phyloP scores from a whole-genome alignment of 2,888 invertebrate species.

The Catocala fraxini region DNA sequence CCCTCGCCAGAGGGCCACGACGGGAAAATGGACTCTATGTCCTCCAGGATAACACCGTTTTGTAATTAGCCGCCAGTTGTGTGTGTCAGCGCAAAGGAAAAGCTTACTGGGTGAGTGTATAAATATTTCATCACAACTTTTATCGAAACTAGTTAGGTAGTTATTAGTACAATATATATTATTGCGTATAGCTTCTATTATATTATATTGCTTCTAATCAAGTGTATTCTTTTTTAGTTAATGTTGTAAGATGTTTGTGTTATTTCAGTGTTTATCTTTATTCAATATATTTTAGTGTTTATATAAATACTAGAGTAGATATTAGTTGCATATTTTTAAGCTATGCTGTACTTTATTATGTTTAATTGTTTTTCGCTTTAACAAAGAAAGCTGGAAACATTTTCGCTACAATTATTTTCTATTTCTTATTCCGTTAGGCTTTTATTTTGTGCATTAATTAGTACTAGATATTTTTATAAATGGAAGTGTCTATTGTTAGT shows the following conservation, averaged over 20 bases:
- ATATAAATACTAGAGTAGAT: not conserved
- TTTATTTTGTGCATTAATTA: too few relatives aligned
- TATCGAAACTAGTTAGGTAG: constrained; percentile 36
- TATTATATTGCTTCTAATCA: constrained; percentile 18
- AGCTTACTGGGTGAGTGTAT: constrained; percentile 67
- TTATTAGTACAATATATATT: constrained; percentile 23
- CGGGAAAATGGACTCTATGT: constrained; percentile 80
- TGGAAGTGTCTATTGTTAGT: not conserved
- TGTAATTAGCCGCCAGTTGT: constrained; percentile 71
- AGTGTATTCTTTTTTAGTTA: not conserved
- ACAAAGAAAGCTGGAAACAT: too few relatives aligned
- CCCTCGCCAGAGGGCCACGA: constrained; percentile 46
- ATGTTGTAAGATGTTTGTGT: not conserved
- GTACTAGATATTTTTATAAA: too few relatives aligned
- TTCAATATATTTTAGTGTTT: not conserved
- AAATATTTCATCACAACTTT: constrained; percentile 62
- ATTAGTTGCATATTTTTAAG: not conserved
- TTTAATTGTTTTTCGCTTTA: not conserved
- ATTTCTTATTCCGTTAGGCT: too few relatives aligned
- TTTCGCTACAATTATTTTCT: too few relatives aligned
- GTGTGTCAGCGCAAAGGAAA: constrained; percentile 66
- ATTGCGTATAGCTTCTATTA: constrained; percentile 16
- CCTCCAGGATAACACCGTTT: constrained; percentile 73
- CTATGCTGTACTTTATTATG: too few relatives aligned
- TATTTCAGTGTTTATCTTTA: not conserved